phyloP scores from a whole-genome alignment of 2,113 vertebrate species.

The Tretioscincus oriximinensis region DNA sequence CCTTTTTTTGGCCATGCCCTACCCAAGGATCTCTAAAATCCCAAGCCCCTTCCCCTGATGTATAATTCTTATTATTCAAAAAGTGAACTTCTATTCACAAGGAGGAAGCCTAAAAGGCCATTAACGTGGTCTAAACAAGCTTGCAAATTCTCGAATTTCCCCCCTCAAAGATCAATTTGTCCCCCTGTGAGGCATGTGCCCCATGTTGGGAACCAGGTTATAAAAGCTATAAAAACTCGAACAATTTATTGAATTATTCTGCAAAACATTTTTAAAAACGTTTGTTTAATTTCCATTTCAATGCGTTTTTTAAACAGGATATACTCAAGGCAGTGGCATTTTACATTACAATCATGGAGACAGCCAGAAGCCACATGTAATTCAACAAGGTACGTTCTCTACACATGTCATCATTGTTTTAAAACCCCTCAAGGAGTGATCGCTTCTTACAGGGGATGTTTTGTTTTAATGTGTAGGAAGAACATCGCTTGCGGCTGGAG shows the following conservation, averaged over 20 bases:
- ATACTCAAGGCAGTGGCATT: constrained; percentile 75
- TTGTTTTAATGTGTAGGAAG: constrained; percentile 71
- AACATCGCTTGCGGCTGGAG: constrained; percentile 60
- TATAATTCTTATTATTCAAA: too few species aligned
- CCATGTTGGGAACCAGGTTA: too few species aligned
- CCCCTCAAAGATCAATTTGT: too few species aligned
- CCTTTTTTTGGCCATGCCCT: too few species aligned
- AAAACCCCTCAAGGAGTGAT: constrained; percentile 6
- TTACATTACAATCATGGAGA: constrained; percentile 75
- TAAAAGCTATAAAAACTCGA: not conserved
- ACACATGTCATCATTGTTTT: not conserved
- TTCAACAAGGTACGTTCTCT: constrained; percentile 74
- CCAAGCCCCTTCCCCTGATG: too few species aligned
- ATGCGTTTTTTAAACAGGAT: constrained; percentile 64
- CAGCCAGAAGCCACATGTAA: constrained; percentile 71
- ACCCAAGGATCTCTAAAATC: too few species aligned
- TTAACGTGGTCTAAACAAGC: too few species aligned
- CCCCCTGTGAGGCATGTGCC: too few species aligned
- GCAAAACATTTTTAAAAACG: not conserved
- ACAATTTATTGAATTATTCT: not conserved
- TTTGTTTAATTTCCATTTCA: not conserved
- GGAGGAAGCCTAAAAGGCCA: too few species aligned
- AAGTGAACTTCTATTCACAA: too few species aligned
- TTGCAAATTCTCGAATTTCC: too few species aligned
- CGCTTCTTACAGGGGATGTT: constrained; percentile 49